Evolutionary conservation across 2,888 invertebrate genomes (phyloP), one percentile per base, ranked within the genome.

Genomic region (Drepanosiphum platanoidis): DNA sequence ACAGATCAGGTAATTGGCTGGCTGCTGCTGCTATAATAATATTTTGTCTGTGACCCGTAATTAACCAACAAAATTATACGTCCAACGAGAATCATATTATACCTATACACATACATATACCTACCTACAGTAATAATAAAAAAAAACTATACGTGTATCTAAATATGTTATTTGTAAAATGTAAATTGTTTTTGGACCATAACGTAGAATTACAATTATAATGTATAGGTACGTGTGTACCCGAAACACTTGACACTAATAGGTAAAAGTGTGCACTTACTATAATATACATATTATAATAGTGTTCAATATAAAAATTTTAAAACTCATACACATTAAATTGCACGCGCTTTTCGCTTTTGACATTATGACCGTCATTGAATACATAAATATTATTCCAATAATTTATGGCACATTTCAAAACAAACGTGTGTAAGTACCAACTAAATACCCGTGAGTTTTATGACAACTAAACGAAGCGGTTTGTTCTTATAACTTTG

Each of bases 21-120:
- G n/a, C n/a, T n/a, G n/a, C n/a, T 58, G 27, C 36, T 39, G n/a
- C 27, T 52, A 36, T 39, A 68, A 79, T 46, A 46, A 81, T 70
- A 81, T 70, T 81, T 70, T 70, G 39, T 81, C 58, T n/a, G 70
- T n/a, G 36, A 58, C 70, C 80, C 70, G 27, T 70, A 81, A 81
- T 81, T 81, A 81, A 81, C 70, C 36, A 27, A 81, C 36, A 27
- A 81, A 58, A 81, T 81, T 81, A 81, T 80, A 80, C 52, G 36
- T 70, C 27, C 5, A 70, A 36, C 52, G 9, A 58, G 11, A 52
- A 52, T 34, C 79, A 30, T 64, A 77, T 27, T 22, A 58, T 74
- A 7, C 30, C 13, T 5, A 72, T 32, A 36, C 2, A n/a, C 34
- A 61, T 27, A 42, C 30, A 11, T 27, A 36, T n/a, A 32, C 3